Percentiles rank a stretch among this genome's conserved stretches.
Conservation (phyloP, 2,113 vertebrate genomes). For the Tachysurus vachellii region DNA sequence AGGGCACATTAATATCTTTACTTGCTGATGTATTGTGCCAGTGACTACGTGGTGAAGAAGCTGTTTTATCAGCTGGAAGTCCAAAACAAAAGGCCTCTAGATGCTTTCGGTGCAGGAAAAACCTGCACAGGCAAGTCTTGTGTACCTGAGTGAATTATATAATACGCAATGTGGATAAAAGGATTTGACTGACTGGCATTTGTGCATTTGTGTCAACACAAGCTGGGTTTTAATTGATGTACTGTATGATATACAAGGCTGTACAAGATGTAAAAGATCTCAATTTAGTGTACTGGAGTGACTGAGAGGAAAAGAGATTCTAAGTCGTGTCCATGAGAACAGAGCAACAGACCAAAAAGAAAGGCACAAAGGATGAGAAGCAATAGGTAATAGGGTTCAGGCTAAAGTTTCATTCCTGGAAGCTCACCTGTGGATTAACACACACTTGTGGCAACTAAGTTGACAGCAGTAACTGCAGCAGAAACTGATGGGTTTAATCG, state of each 20-base stretch:
- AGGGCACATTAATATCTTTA: slow-evolving; percentile 31
- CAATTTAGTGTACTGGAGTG: slow-evolving; percentile 34
- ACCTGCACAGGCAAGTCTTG: slow-evolving; percentile 57
- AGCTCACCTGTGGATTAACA: slow-evolving; percentile 60
- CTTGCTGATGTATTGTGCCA: slow-evolving; percentile 9
- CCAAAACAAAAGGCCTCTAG: slow-evolving; percentile 59
- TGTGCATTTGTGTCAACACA: slow-evolving; percentile 70
- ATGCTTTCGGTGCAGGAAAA: slow-evolving; percentile 52
- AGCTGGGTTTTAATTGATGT: slow-evolving; percentile 63
- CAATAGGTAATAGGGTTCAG: slow-evolving; percentile 49
- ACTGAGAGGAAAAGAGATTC: slow-evolving; percentile 42
- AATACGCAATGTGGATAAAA: slow-evolving; percentile 50
- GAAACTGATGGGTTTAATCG: slow-evolving; percentile 33
- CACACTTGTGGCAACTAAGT: slow-evolving; percentile 59
- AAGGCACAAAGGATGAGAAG: slow-evolving; percentile 36
- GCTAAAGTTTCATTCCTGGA: slow-evolving; percentile 64
- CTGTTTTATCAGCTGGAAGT: slow-evolving; percentile 64
- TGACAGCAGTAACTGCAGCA: slow-evolving; percentile 44
- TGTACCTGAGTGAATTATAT: slow-evolving; percentile 49
- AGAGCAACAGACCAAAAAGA: slow-evolving; percentile 48
- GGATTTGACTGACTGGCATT: slow-evolving; percentile 64
- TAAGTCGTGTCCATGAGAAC: slow-evolving; percentile 31
- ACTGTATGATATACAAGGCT: slow-evolving; percentile 63
- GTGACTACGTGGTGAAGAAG: background rate
- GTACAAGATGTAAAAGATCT: slow-evolving; percentile 19